A percentile compares a stretch with the other conserved stretches of the same genome.
These are phyloP conservation scores for Pollachius pollachius DNA, from an alignment of 2,113 vertebrate species.

Conservation along the genomic window DNA sequence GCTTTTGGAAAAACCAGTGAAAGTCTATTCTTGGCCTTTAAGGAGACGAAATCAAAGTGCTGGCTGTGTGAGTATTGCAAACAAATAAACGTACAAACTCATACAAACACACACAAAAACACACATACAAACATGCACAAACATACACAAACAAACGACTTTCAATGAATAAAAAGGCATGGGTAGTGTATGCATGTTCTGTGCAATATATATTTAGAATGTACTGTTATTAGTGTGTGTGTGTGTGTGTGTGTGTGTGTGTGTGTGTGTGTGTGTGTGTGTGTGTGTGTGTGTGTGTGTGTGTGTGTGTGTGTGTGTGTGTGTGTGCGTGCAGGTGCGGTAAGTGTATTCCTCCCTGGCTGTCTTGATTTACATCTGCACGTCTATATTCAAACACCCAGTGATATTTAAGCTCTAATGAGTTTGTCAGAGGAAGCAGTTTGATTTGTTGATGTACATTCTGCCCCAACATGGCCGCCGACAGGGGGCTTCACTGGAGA, in stretches of 20 bases:
- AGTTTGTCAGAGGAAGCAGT: slow-evolving; percentile 56
- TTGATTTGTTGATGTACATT: slow-evolving; percentile 69
- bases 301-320: slow-evolving; percentile 21
- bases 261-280: slow-evolving; percentile 31
- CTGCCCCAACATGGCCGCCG: slow-evolving; percentile 57
- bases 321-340: slow-evolving; percentile 1
- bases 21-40: slow-evolving; percentile 59
- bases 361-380: no score
- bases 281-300: slow-evolving; percentile 21
- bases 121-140: slow-evolving; percentile 18
- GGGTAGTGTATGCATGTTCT: slow-evolving; percentile 22
- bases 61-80: slow-evolving; percentile 47
- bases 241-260: background rate
- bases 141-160: no score
- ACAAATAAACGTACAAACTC: slow-evolving; percentile 28
- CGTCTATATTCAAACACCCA: background rate
- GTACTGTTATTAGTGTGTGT: no score
- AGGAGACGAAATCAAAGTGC: slow-evolving; percentile 45
- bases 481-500: slow-evolving; percentile 16
- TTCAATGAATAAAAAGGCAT: background rate
- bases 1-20: slow-evolving; percentile 38
- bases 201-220: no score
- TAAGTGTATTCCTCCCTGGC: no score
- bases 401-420: slow-evolving; percentile 16
- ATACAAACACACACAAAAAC: slow-evolving; percentile 38